A percentile compares a stretch with the other conserved stretches of the same genome.
phyloP scores from a whole-genome alignment of 2,888 invertebrate genomes.

The Hymenopus coronatus region DNA sequence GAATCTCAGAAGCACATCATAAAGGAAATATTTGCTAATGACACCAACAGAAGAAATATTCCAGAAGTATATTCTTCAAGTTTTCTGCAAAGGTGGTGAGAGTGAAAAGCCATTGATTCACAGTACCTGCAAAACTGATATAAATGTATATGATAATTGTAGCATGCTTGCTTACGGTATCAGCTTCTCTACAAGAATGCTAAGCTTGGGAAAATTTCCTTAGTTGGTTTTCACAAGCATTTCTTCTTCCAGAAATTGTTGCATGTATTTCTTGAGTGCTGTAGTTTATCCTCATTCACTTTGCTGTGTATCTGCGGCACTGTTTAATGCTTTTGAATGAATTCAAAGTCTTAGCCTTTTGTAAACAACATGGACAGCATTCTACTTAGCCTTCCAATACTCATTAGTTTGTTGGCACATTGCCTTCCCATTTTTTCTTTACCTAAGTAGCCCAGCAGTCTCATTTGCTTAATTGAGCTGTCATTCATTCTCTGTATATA shows the following conservation, averaged over 20 bases:
- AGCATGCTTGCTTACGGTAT: background rate
- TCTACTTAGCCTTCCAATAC: background rate
- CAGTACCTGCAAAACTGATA: background rate
- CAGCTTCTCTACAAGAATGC: background rate
- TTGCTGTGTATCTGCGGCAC: background rate
- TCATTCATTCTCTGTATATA: background rate
- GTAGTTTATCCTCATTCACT: background rate
- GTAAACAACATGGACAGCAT: background rate
- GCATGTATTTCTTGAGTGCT: background rate
- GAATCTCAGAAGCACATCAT: background rate
- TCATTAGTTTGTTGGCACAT: background rate
- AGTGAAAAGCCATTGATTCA: background rate
- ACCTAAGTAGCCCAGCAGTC: background rate
- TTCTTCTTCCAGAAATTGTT: background rate
- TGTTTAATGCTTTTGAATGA: background rate
- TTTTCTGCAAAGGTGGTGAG: background rate
- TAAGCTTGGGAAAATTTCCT: background rate
- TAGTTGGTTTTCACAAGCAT: background rate
- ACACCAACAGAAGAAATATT: background rate
- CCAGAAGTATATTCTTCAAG: background rate
- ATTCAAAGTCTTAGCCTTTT: background rate
- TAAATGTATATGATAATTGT: background rate
- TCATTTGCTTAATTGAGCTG: background rate
- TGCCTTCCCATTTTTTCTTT: background rate
- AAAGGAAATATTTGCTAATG: background rate